Base-by-base conservation (phyloP, 2,888 invertebrate genomes). In the Synanthedon myopaeformis region DNA sequence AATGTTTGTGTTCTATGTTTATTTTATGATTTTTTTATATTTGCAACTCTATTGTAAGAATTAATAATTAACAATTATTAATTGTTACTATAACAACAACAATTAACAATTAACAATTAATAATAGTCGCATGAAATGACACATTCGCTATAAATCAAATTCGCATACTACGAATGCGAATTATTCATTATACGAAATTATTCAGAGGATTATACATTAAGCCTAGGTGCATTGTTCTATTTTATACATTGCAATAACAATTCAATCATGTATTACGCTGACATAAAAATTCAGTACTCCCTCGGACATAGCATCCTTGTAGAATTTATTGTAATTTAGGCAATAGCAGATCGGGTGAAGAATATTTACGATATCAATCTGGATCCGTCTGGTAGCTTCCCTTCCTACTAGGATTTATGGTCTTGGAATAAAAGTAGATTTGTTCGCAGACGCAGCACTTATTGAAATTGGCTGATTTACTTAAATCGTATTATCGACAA, bases 401-500 rank as follows among this genome's bases (percentile, higher is more conserved):
- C 67, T 63, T 66, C 58, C 56, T 23, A 49, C 51, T 12, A 68
- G 65, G 70, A 79, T 78, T 78, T 76, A 79, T 72, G 67, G 74
- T 66, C 61, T 65, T 54, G 56, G 70, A 78, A 79, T 80, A 83
- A 83, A 82, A 82, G 82, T 79, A 82, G 78, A 83, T 82, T 79
- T 77, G 72, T 74, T 70, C 70, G 64, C 66, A 73, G 69, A 65
- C 67, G 66, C 63, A 76, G 80, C 82, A 83, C 85, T 84, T 83
- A 85, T 83, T 85, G 83, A 79, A 83, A 84, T 84, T 84, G 80
- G 76, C 76, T 79, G 79, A 82, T 83, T 84, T 83, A 79, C 78
- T 82, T 78, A 76, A 82, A 83, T 80, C 79, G 76, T 61, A 61
- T 68, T 66, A 63, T 65, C 55, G 57, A 65, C 64, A 64, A 69